phyloP scores from a whole-genome alignment of 2,888 invertebrate species.

The Mimas tiliae region DNA sequence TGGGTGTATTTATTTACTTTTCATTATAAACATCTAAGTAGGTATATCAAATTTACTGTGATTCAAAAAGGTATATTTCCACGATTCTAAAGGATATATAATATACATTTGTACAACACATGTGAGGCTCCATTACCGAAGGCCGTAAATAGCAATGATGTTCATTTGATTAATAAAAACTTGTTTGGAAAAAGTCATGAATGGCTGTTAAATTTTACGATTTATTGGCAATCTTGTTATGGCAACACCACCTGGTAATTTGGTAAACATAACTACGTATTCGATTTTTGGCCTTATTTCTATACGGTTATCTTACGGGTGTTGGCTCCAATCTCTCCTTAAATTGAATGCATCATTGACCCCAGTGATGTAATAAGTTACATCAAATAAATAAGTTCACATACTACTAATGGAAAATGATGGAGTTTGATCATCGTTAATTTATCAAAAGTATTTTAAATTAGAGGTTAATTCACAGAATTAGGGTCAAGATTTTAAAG shows the following conservation, averaged over 20 bases:
- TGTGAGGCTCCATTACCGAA: background rate
- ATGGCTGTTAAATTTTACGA: background rate
- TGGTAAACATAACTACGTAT: background rate
- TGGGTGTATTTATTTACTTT: no score
- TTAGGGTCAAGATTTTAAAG: background rate
- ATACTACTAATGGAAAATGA: slow-evolving; percentile 1
- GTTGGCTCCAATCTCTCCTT: background rate
- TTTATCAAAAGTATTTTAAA: slow-evolving; percentile 8
- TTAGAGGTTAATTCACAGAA: slow-evolving; percentile 3
- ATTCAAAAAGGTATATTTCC: no score
- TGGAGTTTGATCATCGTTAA: background rate
- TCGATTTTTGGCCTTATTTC: background rate
- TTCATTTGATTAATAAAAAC: slow-evolving; percentile 2
- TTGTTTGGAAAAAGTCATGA: background rate
- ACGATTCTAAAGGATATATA: no score
- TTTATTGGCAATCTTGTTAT: background rate
- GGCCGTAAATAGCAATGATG: background rate
- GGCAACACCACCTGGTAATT: background rate
- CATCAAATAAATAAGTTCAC: slow-evolving; percentile 5
- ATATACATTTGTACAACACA: no score
- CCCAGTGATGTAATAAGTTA: background rate
- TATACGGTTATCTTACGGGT: no score
- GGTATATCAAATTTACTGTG: no score
- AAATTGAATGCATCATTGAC: no score
- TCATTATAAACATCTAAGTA: no score